Evolutionary conservation across 2,113 vertebrate species (phyloP).

Genomic region (Holacanthus passer): DNA sequence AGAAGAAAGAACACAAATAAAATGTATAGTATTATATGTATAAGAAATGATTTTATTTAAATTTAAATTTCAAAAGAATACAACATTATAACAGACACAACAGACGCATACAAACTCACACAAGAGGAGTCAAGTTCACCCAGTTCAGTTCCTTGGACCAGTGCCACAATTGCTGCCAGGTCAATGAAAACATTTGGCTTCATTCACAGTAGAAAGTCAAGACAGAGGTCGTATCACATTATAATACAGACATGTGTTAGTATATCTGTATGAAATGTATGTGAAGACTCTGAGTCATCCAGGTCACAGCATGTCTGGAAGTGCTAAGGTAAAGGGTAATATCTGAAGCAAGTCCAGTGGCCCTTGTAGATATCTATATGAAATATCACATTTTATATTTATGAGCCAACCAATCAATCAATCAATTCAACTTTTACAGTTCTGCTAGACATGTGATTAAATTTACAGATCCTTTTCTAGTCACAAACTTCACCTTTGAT

Average conservation of each 20-base stretch:
- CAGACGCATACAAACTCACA: neutral
- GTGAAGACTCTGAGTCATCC: neutral
- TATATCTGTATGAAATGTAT: neutral
- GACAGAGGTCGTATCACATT: neutral
- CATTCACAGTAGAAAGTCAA: neutral
- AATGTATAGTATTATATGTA: too few species aligned
- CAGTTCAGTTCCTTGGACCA: conserved; percentile 13
- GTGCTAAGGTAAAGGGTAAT: neutral
- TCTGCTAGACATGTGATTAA: neutral
- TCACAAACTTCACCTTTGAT: neutral
- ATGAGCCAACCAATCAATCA: too few species aligned
- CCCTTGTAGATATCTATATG: neutral
- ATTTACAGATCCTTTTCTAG: neutral
- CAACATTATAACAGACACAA: neutral
- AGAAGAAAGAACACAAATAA: neutral
- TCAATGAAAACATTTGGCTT: conserved; percentile 12
- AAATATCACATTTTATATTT: neutral
- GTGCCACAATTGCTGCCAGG: neutral
- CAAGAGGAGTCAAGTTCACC: conserved; percentile 12
- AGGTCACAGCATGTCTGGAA: neutral
- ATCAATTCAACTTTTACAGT: neutral
- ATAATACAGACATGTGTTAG: neutral
- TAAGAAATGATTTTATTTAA: too few species aligned
- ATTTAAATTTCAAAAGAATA: neutral
- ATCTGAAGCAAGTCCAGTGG: neutral